phyloP scores from a whole-genome alignment of 2,888 invertebrate species.

The Lasioglossum pauxillum region DNA sequence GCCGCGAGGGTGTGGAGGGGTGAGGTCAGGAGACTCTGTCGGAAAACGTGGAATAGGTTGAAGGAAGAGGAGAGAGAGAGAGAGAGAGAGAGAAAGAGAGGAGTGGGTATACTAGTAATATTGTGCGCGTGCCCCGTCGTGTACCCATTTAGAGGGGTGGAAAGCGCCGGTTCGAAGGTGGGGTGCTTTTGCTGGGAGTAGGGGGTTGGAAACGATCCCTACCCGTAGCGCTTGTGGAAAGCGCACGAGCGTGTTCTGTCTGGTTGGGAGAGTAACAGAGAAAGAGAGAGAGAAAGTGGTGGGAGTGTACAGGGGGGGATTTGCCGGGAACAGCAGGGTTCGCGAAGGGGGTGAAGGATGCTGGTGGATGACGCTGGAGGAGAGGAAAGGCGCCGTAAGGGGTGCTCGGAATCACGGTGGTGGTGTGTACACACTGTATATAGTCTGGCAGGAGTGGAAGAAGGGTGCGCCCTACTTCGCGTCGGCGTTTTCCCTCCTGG shows the following conservation, averaged over 20 bases:
- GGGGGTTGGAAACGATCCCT: slow-evolving; percentile 66
- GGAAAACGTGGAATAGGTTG: slow-evolving; percentile 48
- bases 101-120: slow-evolving; percentile 31
- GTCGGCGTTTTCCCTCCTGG: slow-evolving; percentile 76
- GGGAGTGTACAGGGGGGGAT: slow-evolving; percentile 26
- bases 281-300: slow-evolving; percentile 19
- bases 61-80: slow-evolving; percentile 21
- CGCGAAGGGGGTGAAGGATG: slow-evolving; percentile 54
- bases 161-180: slow-evolving; percentile 55
- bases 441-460: slow-evolving; percentile 71
- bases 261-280: slow-evolving; percentile 25
- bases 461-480: slow-evolving; percentile 83
- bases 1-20: slow-evolving; percentile 20
- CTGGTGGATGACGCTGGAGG: slow-evolving; percentile 62
- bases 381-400: slow-evolving; percentile 61
- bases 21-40: slow-evolving; percentile 38
- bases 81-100: slow-evolving; percentile 8
- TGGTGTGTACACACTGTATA: slow-evolving; percentile 65
- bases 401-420: slow-evolving; percentile 75
- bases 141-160: slow-evolving; percentile 60
- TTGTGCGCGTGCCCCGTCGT: slow-evolving; percentile 59
- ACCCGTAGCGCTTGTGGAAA: slow-evolving; percentile 44
- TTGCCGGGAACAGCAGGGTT: slow-evolving; percentile 28
- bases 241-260: slow-evolving; percentile 61
- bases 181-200: slow-evolving; percentile 54